Evolutionary conservation across 1,140 invertebrate species (phyloP).

Genomic region (Tetramorium simillimum): DNA sequence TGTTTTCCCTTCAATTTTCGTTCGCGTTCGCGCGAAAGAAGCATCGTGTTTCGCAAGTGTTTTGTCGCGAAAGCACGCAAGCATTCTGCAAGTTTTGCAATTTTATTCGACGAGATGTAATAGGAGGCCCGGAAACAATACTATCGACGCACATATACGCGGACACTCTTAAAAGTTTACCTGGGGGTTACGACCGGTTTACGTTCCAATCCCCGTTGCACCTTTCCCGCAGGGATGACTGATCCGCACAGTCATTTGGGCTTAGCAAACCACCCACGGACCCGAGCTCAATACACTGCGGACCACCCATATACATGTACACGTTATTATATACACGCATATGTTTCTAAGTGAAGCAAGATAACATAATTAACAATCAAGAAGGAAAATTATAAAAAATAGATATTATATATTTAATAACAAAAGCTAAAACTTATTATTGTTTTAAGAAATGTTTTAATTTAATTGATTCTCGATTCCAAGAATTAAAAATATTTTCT

Average conservation of each 20-base stretch:
- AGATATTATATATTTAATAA: background rate
- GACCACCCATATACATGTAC: background rate
- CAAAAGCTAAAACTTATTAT: background rate
- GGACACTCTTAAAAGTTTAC: conserved; percentile 46
- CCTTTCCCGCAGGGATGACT: background rate
- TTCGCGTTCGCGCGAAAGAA: background rate
- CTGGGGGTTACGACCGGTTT: background rate
- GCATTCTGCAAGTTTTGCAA: conserved; percentile 54
- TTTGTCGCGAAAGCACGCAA: conserved; percentile 1
- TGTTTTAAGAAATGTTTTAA: background rate
- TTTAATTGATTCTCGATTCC: background rate
- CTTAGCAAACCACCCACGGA: background rate
- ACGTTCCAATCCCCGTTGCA: background rate
- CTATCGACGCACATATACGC: conserved; percentile 58
- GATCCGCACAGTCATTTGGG: background rate
- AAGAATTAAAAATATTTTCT: background rate
- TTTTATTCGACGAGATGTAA: conserved; percentile 48
- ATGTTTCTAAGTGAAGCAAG: background rate
- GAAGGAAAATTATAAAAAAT: background rate
- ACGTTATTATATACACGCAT: background rate
- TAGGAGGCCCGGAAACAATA: conserved; percentile 56
- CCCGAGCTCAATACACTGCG: background rate
- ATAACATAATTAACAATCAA: background rate
- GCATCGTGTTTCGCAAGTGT: too few species aligned
- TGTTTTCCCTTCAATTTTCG: background rate